A percentile compares a stretch with the other conserved stretches of the same genome.
phyloP scores from a whole-genome alignment of 2,113 vertebrate genomes.

The Scophthalmus maximus region DNA sequence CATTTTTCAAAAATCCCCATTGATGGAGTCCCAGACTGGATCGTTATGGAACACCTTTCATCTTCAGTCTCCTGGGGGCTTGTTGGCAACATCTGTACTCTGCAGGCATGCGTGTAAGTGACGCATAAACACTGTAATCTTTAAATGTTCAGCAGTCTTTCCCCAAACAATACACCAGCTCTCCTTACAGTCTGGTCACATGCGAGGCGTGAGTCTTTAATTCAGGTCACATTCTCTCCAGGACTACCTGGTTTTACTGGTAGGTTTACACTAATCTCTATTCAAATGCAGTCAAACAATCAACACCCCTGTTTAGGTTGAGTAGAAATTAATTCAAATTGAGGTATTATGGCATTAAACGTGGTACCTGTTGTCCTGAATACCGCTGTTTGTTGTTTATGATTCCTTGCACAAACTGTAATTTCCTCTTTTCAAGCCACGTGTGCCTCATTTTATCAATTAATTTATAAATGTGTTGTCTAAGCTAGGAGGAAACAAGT shows the following conservation, averaged over 20 bases:
- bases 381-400: background rate
- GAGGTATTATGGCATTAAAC: slow-evolving; percentile 1
- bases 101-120: slow-evolving; percentile 13
- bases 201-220: slow-evolving; percentile 28
- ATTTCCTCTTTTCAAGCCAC: background rate
- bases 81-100: slow-evolving; percentile 56
- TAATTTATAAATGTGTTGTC: background rate
- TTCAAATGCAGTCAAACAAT: slow-evolving; percentile 34
- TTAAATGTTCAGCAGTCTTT: slow-evolving; percentile 51
- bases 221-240: slow-evolving; percentile 43
- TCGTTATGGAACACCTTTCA: slow-evolving; percentile 46
- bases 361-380: background rate
- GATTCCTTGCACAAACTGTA: no score
- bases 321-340: slow-evolving; percentile 3
- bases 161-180: slow-evolving; percentile 44
- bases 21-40: slow-evolving; percentile 28
- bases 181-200: slow-evolving; percentile 44
- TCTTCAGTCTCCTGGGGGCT: slow-evolving; percentile 30
- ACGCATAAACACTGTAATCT: slow-evolving; percentile 58
- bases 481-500: slow-evolving; percentile 7
- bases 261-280: slow-evolving; percentile 34
- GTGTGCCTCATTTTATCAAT: background rate
- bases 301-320: slow-evolving; percentile 20
- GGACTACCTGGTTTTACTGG: slow-evolving; percentile 27
- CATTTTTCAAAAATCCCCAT: slow-evolving; percentile 14